phyloP scores from a whole-genome alignment of 1,140 invertebrate genomes.

The Zophobas morio region DNA sequence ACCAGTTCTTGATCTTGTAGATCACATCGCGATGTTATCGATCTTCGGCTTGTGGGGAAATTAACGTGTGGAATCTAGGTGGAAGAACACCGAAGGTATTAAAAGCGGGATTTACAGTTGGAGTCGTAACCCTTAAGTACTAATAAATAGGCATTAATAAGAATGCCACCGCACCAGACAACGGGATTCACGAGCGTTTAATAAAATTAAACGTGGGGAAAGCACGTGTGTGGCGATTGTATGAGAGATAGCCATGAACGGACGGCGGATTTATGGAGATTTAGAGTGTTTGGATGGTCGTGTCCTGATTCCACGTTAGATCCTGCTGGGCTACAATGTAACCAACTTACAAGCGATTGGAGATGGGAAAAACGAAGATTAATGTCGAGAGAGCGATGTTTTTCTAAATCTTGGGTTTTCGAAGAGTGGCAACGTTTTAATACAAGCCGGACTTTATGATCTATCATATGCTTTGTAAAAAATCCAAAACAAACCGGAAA shows the following conservation, averaged over 20 bases:
- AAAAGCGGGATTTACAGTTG: slow-evolving; percentile 16
- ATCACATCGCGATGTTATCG: slow-evolving; percentile 24
- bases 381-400: too few relatives aligned
- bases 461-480: too few relatives aligned
- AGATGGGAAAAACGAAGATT: too few relatives aligned
- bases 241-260: slow-evolving; percentile 42
- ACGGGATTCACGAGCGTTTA: slow-evolving; percentile 36
- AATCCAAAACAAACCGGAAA: too few relatives aligned
- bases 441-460: too few relatives aligned
- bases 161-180: slow-evolving; percentile 42
- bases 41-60: slow-evolving; percentile 1
- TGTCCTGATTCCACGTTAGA: background rate
- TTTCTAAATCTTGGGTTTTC: too few relatives aligned
- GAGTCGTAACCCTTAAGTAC: slow-evolving; percentile 48
- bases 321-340: too few relatives aligned
- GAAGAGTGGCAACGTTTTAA: too few relatives aligned
- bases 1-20: slow-evolving; percentile 21
- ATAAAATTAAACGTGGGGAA: slow-evolving; percentile 46
- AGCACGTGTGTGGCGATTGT: slow-evolving; percentile 43
- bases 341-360: too few relatives aligned
- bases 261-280: slow-evolving; percentile 45
- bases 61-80: background rate
- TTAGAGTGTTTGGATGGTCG: slow-evolving; percentile 20
- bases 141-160: slow-evolving; percentile 50
- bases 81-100: background rate